Conservation (phyloP, 1,140 invertebrate species). For the Caenorhabditis tropicalis region DNA sequence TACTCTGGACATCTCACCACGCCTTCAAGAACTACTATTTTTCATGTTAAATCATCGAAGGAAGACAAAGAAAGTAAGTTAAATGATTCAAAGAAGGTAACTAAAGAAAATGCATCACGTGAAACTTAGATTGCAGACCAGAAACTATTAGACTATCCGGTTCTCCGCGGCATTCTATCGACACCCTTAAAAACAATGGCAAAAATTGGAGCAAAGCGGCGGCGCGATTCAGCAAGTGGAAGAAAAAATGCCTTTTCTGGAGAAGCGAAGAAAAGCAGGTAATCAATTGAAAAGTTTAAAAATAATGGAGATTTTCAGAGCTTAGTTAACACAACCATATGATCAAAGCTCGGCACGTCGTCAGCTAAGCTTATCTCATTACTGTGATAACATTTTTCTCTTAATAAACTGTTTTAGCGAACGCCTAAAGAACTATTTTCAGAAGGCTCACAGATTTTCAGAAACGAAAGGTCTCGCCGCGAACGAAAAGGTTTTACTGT, state of each 20-base stretch:
- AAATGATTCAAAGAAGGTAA: neutral
- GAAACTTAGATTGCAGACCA: conserved; percentile 4
- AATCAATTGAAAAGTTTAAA: neutral
- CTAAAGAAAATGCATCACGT: neutral
- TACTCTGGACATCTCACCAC: neutral
- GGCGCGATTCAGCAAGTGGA: conserved; percentile 10
- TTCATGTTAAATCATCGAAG: neutral
- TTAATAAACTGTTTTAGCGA: too few species aligned
- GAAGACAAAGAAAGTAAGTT: conserved; percentile 11
- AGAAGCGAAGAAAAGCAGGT: neutral
- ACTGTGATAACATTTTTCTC: too few species aligned
- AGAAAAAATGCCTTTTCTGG: neutral
- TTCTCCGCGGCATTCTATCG: conserved; percentile 8
- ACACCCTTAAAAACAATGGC: neutral
- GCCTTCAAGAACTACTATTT: neutral
- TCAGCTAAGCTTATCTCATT: too few species aligned
- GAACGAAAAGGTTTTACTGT: too few species aligned
- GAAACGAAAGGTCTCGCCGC: too few species aligned
- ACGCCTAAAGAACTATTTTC: too few species aligned
- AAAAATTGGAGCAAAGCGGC: neutral
- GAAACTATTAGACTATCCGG: conserved; percentile 8
- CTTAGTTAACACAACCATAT: neutral
- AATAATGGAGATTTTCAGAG: neutral
- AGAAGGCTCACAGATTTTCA: too few species aligned
- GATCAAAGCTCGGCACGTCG: neutral